phyloP scores from a whole-genome alignment of 2,113 vertebrate genomes.

The Bufo gargarizans region DNA sequence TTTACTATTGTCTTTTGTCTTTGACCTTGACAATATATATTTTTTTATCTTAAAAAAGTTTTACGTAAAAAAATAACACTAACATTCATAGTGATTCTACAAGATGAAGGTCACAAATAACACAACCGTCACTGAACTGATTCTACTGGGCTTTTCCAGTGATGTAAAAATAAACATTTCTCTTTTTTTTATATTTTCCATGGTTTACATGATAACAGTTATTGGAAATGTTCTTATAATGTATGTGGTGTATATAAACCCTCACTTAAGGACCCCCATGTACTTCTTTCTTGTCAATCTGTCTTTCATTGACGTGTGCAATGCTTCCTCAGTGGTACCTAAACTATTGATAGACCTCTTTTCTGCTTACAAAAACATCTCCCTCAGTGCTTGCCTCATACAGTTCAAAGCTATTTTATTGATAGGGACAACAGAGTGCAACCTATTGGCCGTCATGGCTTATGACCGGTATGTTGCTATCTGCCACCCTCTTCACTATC shows the following conservation, averaged over 20 bases:
- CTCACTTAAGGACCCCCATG: slow-evolving; percentile 29
- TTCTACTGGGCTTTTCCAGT: slow-evolving; percentile 31
- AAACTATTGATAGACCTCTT: slow-evolving; percentile 16
- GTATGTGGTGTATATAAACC: not conserved
- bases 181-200: not conserved
- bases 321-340: not conserved
- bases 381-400: not conserved
- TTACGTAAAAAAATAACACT: not conserved
- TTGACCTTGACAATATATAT: not conserved
- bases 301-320: slow-evolving; percentile 31
- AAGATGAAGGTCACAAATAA: slow-evolving; percentile 4
- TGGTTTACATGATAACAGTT: not conserved
- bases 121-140: not conserved
- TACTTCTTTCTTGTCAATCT: slow-evolving; percentile 35
- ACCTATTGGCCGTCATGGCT: slow-evolving; percentile 16
- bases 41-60: not conserved
- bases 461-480: slow-evolving; percentile 41
- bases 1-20: too few species aligned
- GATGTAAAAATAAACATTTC: not conserved
- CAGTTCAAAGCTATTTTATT: slow-evolving; percentile 12
- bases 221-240: slow-evolving; percentile 29
- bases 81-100: not conserved
- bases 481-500: slow-evolving; percentile 28
- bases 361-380: not conserved
- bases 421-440: not conserved